Conservation (phyloP, 2,888 invertebrate species). For the Ypsolopha sequella region DNA sequence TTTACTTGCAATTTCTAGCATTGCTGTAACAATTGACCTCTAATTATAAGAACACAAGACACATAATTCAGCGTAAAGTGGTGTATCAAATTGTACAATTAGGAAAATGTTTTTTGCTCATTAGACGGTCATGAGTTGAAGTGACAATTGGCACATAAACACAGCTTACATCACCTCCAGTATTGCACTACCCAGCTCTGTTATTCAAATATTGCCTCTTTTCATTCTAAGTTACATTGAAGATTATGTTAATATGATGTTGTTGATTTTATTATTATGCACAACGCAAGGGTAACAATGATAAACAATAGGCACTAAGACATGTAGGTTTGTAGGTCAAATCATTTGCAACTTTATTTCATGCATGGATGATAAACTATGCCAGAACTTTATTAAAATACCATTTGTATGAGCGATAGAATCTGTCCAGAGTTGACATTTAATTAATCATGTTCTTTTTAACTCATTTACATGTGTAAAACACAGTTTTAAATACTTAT, state of each 20-base stretch:
- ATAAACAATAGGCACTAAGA: not conserved
- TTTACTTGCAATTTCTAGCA: too few relatives aligned
- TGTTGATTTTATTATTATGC: not conserved
- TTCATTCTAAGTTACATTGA: not conserved
- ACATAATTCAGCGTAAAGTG: too few relatives aligned
- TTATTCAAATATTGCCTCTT: not conserved
- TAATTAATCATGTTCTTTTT: too few relatives aligned
- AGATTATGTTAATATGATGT: not conserved
- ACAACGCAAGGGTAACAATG: not conserved
- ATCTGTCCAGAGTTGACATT: too few relatives aligned
- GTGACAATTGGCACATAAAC: not conserved
- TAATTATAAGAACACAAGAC: too few relatives aligned
- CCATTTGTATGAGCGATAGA: too few relatives aligned
- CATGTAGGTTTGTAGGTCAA: conserved; percentile 1
- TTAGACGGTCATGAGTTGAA: not conserved
- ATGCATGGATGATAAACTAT: not conserved
- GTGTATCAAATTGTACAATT: too few relatives aligned
- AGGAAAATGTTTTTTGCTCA: not conserved
- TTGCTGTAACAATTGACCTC: too few relatives aligned
- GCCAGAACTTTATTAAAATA: too few relatives aligned
- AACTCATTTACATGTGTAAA: too few relatives aligned
- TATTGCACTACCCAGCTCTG: not conserved
- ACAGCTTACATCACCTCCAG: not conserved
- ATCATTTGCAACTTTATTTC: not conserved
- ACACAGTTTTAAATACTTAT: too few relatives aligned